Base-by-base conservation (phyloP, 2,113 vertebrate species). In the Trematomus loennbergii region DNA sequence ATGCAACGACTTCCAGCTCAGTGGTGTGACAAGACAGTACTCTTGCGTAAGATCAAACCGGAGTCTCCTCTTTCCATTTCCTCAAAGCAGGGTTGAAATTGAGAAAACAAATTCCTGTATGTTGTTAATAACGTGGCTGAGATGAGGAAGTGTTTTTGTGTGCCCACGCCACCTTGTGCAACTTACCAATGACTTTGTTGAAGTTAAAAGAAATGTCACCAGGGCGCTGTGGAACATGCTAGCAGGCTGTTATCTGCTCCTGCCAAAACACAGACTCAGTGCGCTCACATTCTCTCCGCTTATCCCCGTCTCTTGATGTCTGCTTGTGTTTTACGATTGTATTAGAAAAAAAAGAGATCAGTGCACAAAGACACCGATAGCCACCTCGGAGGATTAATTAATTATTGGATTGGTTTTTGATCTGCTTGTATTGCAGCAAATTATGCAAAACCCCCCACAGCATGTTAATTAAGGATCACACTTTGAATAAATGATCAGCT, bases 361-460 rank as follows among this genome's bases (percentile, higher is more conserved):
- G 25, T 20, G 70, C 66, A 54, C 64, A 52, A 72, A 84, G 64
- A 22, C 80, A 61, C 84, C 25, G 22, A 57, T 75, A 73, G 76
- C 77, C 75, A 78, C 83, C 77, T 60, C 75, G 48, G 79, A 78
- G 85, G 80, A 81, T 86, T 87, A 58, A 83, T 90, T 84, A 68
- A 85, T 86, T 58, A 86, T 78, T 4, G 13, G 53, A 84, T 83
- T 83, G 79, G 22, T 86, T 91, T 87, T 85, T 83, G 67, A 90
- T 85, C 75, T 81, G 76, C 83, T 80, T 76, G 78, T 88, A 81
- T 63, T 68, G 25, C 74, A 46, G 73, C 54, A 79, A 79, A 83
- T 91, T 85, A 90, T 85, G 81, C 86, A 67, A 72, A 79, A 25
- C 20, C 20, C 54, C 83, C 79, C 48, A 4, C 63, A 82, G 88